phyloP scores from a whole-genome alignment of 2,113 vertebrate genomes.

The Mugil cephalus region DNA sequence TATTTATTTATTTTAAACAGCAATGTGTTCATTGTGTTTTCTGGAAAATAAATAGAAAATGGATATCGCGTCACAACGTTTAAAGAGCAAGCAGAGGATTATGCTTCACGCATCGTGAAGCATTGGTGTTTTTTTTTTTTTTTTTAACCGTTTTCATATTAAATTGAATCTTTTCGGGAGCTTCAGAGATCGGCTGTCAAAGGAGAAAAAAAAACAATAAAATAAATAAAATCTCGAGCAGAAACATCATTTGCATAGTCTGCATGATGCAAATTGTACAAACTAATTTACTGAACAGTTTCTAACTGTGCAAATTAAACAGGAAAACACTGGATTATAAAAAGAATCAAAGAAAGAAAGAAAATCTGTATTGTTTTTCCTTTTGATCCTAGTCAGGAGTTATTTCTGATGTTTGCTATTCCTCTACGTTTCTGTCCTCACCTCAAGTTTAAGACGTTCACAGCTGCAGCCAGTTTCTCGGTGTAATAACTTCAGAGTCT shows the following conservation, averaged over 20 bases:
- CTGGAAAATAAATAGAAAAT: slow-evolving; percentile 4
- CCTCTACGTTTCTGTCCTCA: too few relatives aligned
- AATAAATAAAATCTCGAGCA: too few relatives aligned
- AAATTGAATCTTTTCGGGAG: neutral
- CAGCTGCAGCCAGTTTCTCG: too few relatives aligned
- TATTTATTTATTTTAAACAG: slow-evolving; percentile 36
- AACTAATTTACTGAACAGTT: neutral
- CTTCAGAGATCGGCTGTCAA: too few relatives aligned
- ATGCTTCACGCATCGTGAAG: neutral
- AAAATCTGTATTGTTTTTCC: neutral
- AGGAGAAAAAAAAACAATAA: too few relatives aligned
- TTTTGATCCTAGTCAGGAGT: too few relatives aligned
- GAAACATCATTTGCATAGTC: neutral
- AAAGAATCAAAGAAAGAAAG: too few relatives aligned
- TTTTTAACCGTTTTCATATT: neutral
- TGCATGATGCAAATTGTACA: neutral
- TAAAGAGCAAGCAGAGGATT: slow-evolving; percentile 13
- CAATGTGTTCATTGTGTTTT: slow-evolving; percentile 44
- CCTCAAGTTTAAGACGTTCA: too few relatives aligned
- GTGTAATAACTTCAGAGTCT: too few relatives aligned
- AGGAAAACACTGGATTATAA: neutral
- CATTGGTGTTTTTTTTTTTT: neutral
- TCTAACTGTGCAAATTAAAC: neutral
- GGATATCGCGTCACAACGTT: slow-evolving; percentile 31
- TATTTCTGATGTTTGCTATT: too few relatives aligned